Evolutionary conservation across 2,113 vertebrate genomes (phyloP).

Genomic region (Notothenia coriiceps): DNA sequence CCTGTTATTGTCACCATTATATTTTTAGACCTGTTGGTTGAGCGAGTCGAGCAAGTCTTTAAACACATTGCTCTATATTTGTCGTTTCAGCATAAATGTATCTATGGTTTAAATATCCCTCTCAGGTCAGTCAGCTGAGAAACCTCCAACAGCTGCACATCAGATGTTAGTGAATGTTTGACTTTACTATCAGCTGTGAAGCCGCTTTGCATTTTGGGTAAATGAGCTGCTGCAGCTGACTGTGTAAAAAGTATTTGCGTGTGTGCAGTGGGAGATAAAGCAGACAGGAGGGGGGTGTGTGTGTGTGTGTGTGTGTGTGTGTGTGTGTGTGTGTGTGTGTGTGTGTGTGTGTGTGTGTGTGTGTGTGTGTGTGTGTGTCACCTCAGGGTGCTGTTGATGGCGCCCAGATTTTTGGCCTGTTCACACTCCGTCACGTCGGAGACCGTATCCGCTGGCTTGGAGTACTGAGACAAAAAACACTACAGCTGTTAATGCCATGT

Average conservation of each 20-base stretch:
- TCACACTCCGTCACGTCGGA: constrained; percentile 90
- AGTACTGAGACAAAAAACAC: constrained; percentile 82
- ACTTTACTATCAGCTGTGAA: neutral
- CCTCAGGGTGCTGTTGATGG: constrained; percentile 96
- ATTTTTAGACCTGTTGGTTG: neutral
- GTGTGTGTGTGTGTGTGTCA: constrained; percentile 61
- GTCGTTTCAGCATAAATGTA: neutral
- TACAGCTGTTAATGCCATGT: neutral
- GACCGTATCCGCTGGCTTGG: constrained; percentile 82
- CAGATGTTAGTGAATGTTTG: constrained; percentile 9
- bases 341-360: too few relatives aligned
- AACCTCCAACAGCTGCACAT: neutral
- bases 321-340: too few relatives aligned
- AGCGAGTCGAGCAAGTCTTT: neutral
- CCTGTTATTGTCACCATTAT: neutral
- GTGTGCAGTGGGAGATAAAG: neutral
- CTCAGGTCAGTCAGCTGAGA: neutral
- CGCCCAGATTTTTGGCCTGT: constrained; percentile 93
- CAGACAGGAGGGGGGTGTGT: neutral
- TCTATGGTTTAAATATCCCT: too few relatives aligned
- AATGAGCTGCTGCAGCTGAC: constrained; percentile 1
- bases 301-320: too few relatives aligned
- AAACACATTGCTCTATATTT: neutral
- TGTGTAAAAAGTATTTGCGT: too few relatives aligned
- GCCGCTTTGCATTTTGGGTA: constrained; percentile 10